Evolutionary conservation across 2,113 vertebrate species (phyloP).

Genomic region (Bubo bubo): DNA sequence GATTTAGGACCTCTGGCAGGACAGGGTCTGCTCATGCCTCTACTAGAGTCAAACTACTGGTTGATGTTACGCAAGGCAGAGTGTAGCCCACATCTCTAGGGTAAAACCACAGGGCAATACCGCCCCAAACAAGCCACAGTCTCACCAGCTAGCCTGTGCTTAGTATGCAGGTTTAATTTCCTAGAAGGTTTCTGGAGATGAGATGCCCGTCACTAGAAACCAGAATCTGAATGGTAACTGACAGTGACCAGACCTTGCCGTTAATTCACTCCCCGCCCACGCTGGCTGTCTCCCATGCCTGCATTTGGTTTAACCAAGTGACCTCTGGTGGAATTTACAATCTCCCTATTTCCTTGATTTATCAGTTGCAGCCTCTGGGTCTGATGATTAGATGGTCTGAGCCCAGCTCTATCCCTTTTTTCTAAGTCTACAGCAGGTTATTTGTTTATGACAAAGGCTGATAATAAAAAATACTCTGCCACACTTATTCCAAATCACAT

Average conservation of each 20-base stretch:
- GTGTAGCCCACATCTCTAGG: background rate
- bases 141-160: background rate
- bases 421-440: background rate
- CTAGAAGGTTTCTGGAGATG: background rate
- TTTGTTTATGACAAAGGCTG: conserved; percentile 51
- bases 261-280: conserved; percentile 8
- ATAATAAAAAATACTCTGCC: conserved; percentile 2
- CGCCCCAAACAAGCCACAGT: background rate
- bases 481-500: background rate
- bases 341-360: conserved; percentile 21
- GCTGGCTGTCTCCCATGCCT: background rate
- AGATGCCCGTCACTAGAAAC: background rate
- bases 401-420: background rate
- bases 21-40: background rate
- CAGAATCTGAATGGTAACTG: background rate
- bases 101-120: background rate
- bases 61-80: background rate
- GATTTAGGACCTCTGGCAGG: background rate
- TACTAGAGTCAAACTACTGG: background rate
- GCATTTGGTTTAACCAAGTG: conserved; percentile 40
- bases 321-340: conserved; percentile 21
- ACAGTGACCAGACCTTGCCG: background rate
- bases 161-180: background rate
- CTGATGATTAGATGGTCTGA: conserved; percentile 7
- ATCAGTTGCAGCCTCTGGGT: background rate